Evolutionary conservation across 2,888 invertebrate species (phyloP), one percentile per base, ranked within the genome.

Genomic region (Papilio protenor): DNA sequence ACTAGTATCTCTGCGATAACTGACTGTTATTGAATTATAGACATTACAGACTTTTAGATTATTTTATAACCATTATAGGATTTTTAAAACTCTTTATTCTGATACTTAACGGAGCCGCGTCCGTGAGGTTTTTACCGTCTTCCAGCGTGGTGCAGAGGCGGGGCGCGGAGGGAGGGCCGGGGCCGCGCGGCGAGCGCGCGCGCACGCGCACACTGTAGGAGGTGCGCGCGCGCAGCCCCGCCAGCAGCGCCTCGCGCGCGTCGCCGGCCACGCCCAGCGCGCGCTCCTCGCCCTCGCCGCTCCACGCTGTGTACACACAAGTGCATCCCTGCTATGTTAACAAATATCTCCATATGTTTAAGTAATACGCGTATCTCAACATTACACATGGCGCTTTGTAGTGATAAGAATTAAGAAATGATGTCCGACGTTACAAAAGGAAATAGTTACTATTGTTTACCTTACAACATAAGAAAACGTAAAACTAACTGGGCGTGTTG

Each of bases 131-230:
- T 85, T 90, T 88, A 97, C 97, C 96, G 89, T 98, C 98, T 87
- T 98, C 97, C 79, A 96, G 95, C 0, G 98, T 98, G 82, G 95
- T 93, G 89, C 98, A 97, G 91, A 95, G 96, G 81, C 97, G 95
- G 55, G 97, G 96, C 75, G 95, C 88, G 83, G 97, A 97, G 81
- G 97, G 93, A 59, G 97, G 96, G 2, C 98, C 98, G 85, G 97
- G 96, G 5, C 98, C 98, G 61, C 96, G 96, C 75, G 96, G 95
- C 0, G 97, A 97, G 85, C 96, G 97, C 45, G 97, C 98, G 85
- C 97, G 92, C 57, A 98, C 97, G 86, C 97, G 95, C 83, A 98
- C 95, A 59, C 97, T 97, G 93, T 98, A 98, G 94, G 98, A 98
- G 77, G 97, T 97, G 86, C 96, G 97, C 84, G 97, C 97, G 84